Evolutionary conservation across 2,113 vertebrate species (phyloP), one percentile per base, ranked within the genome.

Genomic region (Entomyzon cyanotis): DNA sequence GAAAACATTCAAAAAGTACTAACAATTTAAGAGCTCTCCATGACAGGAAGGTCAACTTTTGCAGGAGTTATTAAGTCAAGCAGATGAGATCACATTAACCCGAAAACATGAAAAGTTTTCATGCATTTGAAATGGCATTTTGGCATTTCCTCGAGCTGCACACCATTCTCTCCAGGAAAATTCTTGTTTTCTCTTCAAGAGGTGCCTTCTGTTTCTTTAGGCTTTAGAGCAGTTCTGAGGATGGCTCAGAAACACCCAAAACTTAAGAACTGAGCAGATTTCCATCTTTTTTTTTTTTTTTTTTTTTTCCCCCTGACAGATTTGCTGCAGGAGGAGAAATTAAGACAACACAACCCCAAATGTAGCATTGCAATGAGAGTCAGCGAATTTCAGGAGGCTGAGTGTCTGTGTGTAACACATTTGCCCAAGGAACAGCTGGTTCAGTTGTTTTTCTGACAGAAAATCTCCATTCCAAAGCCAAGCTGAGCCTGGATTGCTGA

Each of bases 341-440:
- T 58, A 89, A 82, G 53, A 74, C 20, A 17, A 85, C 49, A 71
- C 28, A 87, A 84, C 33, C 7, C 47, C 76, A 69, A 90, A 80
- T 39, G 55, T 7, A 63, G 78, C 59, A 52, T 1, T 90, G 70
- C 75, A 94, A 64, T 28, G 50, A 94, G 70, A 90, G 62, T 63
- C 55, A 83, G 62, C 71, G 91, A 41, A 94, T 95, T 94, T 73
- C 56, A 89, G 73, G 84, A 91, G 28, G n/a, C 58, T 76, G 47
- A 49, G 47, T 49, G 53, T 15, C 70, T 85, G 81, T 56, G 35
- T 94, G 11, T 13, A 86, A 90, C 88, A 93, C 67, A 71, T 56
- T 90, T 85, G 52, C 82, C 39, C 82, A 80, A 88, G 50, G 83
- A 97, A 92, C 94, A 93, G 92, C 95, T 96, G 93, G 42, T 64